A percentile compares a stretch with the other conserved stretches of the same genome.
phyloP scores from a whole-genome alignment of 2,113 vertebrate genomes.

The Dascyllus trimaculatus region DNA sequence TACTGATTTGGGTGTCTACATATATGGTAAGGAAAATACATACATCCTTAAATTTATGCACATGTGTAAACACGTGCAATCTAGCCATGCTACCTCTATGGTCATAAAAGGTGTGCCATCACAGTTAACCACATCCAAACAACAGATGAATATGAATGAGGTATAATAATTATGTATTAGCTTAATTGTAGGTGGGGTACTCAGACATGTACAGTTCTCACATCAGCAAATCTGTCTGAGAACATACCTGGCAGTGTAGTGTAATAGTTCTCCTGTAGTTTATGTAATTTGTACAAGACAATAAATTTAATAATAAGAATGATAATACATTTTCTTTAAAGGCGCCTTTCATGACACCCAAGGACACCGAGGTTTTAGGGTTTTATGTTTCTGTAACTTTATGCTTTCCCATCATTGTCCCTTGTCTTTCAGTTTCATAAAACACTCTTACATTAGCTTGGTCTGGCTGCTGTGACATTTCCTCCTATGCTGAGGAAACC shows the following conservation, averaged over 20 bases:
- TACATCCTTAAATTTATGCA: no score
- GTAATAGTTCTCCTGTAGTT: no score
- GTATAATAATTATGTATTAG: background rate
- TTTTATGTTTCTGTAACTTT: background rate
- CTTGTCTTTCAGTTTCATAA: background rate
- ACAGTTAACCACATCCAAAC: background rate
- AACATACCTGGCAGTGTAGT: background rate
- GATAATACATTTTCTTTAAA: no score
- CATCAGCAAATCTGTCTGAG: background rate
- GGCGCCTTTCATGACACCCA: no score
- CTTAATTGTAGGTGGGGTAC: background rate
- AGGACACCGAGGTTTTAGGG: no score
- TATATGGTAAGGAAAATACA: no score
- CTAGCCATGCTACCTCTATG: background rate
- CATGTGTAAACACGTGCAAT: background rate
- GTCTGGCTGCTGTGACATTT: conserved; percentile 8
- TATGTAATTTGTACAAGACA: background rate
- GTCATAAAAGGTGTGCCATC: background rate
- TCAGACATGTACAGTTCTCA: background rate
- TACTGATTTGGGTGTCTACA: no score
- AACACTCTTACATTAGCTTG: background rate
- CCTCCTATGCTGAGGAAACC: conserved; percentile 10
- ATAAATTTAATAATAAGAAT: no score
- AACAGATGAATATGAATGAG: background rate
- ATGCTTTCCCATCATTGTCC: background rate